These are phyloP conservation scores for Leptura quadrifasciata DNA, from an alignment of 2,888 invertebrate genomes.

Conservation along the genomic window DNA sequence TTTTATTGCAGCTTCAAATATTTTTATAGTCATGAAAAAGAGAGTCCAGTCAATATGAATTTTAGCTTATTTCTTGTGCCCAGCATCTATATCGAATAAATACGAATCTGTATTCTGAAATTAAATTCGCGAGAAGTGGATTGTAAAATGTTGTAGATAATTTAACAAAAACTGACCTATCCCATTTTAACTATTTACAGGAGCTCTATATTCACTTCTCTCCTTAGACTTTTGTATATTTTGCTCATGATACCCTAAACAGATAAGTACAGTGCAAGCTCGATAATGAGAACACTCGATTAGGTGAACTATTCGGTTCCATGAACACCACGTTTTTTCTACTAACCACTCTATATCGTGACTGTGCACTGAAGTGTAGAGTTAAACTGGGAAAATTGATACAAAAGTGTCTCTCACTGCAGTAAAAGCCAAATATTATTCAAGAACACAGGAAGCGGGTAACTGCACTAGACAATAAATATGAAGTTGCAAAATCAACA, in stretches of 20 bases:
- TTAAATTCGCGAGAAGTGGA: slow-evolving; percentile 11
- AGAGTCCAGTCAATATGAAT: not conserved
- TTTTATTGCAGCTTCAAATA: not conserved
- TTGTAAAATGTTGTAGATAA: slow-evolving; percentile 25
- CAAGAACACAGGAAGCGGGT: too few relatives aligned
- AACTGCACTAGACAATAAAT: too few relatives aligned
- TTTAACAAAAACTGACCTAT: slow-evolving; percentile 21
- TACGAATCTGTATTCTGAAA: slow-evolving; percentile 1
- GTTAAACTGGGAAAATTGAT: too few relatives aligned
- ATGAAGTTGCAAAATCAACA: too few relatives aligned
- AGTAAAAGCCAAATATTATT: too few relatives aligned
- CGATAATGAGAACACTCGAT: too few relatives aligned
- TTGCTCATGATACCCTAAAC: slow-evolving; percentile 18
- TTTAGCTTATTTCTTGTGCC: not conserved
- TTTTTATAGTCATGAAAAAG: not conserved
- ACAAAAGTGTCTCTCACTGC: too few relatives aligned
- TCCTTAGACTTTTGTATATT: slow-evolving; percentile 24
- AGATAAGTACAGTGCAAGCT: too few relatives aligned
- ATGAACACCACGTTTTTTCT: too few relatives aligned
- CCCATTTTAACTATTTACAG: slow-evolving; percentile 22
- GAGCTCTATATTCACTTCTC: slow-evolving; percentile 22
- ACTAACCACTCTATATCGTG: too few relatives aligned
- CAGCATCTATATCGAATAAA: slow-evolving; percentile 5
- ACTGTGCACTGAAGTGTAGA: too few relatives aligned
- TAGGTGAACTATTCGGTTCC: too few relatives aligned